Conservation (phyloP, 2,888 invertebrate species). For the Drosophila basisetae region DNA sequence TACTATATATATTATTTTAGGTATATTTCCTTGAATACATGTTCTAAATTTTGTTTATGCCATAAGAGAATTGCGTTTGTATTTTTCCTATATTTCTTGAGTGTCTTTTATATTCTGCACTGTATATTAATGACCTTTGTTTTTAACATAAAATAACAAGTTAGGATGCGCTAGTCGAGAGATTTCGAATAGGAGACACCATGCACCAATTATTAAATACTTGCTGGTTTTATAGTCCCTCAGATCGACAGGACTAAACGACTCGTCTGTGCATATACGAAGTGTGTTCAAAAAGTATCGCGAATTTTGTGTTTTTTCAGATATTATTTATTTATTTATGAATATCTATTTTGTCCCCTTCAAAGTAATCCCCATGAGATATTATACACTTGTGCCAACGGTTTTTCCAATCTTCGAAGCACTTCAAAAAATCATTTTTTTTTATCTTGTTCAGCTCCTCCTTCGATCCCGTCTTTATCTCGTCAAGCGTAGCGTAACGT, state of each 20-base stretch:
- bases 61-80: background rate
- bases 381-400: no score
- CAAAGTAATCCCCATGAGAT: no score
- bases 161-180: background rate
- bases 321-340: no score
- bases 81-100: background rate
- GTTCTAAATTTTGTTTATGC: background rate
- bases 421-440: no score
- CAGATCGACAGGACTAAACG: background rate
- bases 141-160: background rate
- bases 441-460: no score
- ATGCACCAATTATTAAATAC: background rate
- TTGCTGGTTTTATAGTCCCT: background rate
- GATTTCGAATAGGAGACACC: fast-evolving
- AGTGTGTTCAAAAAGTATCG: no score
- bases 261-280: background rate
- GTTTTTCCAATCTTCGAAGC: no score
- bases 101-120: background rate
- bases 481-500: no score
- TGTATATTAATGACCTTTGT: background rate
- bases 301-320: no score
- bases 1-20: background rate
- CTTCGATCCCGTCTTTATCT: no score
- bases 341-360: no score
- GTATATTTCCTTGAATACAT: background rate